A percentile compares a stretch with the other conserved stretches of the same genome.
Conservation (phyloP, 1,140 invertebrate species). For the Bombus confusus region DNA sequence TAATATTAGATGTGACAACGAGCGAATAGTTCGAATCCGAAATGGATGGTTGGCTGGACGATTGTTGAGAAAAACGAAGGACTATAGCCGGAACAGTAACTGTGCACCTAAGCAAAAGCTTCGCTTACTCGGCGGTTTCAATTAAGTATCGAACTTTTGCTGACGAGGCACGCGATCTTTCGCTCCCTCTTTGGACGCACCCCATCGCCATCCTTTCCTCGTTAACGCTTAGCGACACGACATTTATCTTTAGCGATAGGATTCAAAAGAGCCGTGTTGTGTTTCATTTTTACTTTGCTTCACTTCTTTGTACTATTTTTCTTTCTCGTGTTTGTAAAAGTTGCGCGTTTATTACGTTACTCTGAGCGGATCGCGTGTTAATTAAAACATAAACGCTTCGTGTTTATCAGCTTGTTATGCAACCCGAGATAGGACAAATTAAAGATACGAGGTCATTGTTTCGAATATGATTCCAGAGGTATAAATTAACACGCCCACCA, state of each 20-base stretch:
- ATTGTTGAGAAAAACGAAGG: conserved; percentile 8
- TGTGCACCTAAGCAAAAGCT: conserved; percentile 47
- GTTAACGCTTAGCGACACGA: conserved; percentile 31
- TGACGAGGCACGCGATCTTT: conserved; percentile 58
- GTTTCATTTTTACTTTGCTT: background rate
- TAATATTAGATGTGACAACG: too few relatives aligned
- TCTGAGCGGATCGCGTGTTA: too few relatives aligned
- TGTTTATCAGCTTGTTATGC: too few relatives aligned
- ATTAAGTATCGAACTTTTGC: conserved; percentile 62
- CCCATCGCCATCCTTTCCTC: conserved; percentile 38
- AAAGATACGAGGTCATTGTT: too few relatives aligned
- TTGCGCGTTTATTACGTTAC: too few relatives aligned
- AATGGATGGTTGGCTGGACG: too few relatives aligned
- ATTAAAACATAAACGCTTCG: too few relatives aligned
- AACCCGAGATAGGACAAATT: too few relatives aligned
- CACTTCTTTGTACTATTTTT: too few relatives aligned
- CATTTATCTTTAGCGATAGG: conserved; percentile 18
- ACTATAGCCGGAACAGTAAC: background rate
- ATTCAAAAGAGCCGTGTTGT: background rate
- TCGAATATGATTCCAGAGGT: background rate
- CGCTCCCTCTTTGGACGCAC: conserved; percentile 9
- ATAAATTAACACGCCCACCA: background rate
- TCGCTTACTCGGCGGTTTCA: conserved; percentile 65
- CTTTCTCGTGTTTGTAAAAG: background rate
- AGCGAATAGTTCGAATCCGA: too few relatives aligned